Evolutionary conservation across 2,797 vertebrate species (phyloP), one percentile per base, ranked within the genome.

Genomic region (Coregonus suidteri): DNA sequence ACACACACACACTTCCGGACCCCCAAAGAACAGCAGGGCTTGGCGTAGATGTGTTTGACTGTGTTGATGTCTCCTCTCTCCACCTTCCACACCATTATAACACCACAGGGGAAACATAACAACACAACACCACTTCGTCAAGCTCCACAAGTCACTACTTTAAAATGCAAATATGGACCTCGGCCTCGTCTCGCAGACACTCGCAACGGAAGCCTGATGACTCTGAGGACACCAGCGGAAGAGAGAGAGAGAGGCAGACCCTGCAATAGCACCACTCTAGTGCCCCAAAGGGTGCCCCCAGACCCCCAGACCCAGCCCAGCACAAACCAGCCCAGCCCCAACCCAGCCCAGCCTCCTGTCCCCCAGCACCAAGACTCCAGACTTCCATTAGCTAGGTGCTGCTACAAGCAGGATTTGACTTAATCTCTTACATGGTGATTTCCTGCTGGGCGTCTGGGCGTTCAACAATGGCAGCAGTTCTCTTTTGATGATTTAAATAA

Each of bases 401-500:
- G 75, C 78, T 53, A 52, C 47, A 13, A 79, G 67, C 77, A 52
- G 25, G 25, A 25, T 25, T 25, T 82, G 78, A 83, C 79, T 77
- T 71, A 9, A 75, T 82, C 79, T 81, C 82, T 83, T 80, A 81
- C 76, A 68, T 15, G 41, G 56, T 75, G 53, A 82, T 85, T 83
- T 83, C 80, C 84, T 85, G 82, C 79, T 81, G 79, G 75, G 77
- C 64, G 76, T 71, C 78, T 81, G 79, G 75, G 77, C 64, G 76
- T 74, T 77, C 74, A 84, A 74, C 72, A 77, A 77, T 52, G 78
- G 77, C 73, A 53, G 66, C 37, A 59, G 72, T 73, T 79, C 52
- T 77, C 59, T 75, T 84, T 82, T 84, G 73, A 80, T 81, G 75
- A 77, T 74, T 81, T 89, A 75, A 88, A 88, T 89, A 83, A 89